A percentile compares a stretch with the other conserved stretches of the same genome.
Evolutionary conservation across 2,888 invertebrate genomes (phyloP).

Genomic region (Gandaritis pyraliata): DNA sequence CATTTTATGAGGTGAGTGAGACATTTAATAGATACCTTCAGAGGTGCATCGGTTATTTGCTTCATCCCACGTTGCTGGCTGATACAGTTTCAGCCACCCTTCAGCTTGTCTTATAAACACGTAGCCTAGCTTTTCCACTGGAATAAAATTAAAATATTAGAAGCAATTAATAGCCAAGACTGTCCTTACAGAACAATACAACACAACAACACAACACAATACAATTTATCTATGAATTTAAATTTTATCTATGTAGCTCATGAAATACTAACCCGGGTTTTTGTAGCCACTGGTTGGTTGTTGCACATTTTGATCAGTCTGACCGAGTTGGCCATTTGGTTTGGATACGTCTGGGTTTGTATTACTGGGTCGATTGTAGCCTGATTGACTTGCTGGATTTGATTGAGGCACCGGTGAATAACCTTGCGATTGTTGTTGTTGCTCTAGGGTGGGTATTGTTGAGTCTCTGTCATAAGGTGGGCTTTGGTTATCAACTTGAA

Average conservation of each 20-base stretch:
- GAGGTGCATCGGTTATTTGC: conserved; percentile 1
- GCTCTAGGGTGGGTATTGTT: too few relatives aligned
- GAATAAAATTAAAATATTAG: background rate
- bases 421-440: too few relatives aligned
- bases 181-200: too few relatives aligned
- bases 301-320: background rate
- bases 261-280: conserved; percentile 1
- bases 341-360: background rate
- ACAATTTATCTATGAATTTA: background rate
- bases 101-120: background rate
- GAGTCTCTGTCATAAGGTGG: too few relatives aligned
- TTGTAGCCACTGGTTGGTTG: background rate
- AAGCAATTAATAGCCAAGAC: background rate
- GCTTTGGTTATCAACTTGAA: too few relatives aligned
- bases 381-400: background rate
- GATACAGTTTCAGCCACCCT: background rate
- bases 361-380: too few relatives aligned
- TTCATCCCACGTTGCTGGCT: background rate
- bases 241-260: background rate
- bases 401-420: background rate
- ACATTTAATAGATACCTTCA: conserved; percentile 3
- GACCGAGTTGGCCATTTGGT: background rate
- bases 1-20: too few relatives aligned
- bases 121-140: background rate
- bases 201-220: too few relatives aligned